phyloP scores from a whole-genome alignment of 2,113 vertebrate genomes.

The Rhizomys pruinosus region DNA sequence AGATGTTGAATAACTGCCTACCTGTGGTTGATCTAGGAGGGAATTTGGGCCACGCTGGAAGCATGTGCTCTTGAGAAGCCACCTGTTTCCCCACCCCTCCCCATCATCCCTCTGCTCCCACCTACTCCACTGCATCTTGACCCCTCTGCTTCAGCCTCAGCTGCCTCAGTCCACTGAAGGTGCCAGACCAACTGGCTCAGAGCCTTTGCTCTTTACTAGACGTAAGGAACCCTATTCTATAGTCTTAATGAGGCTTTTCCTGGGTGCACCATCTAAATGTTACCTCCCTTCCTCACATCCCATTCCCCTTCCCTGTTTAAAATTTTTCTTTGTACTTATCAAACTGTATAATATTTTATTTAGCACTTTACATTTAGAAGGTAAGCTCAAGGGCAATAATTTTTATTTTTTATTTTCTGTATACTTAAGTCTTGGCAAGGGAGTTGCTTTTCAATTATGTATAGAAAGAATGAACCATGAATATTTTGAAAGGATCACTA shows the following conservation, averaged over 20 bases:
- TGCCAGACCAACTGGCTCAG: not conserved
- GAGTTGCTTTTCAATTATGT: conserved; percentile 10
- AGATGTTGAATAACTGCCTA: not conserved
- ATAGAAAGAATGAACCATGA: conserved; percentile 4
- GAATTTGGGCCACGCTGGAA: not conserved
- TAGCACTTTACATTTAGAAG: not conserved
- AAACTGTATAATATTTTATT: conserved; percentile 8
- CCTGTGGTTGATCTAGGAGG: not conserved
- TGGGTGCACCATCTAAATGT: not conserved
- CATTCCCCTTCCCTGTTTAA: not conserved
- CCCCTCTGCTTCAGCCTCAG: not conserved
- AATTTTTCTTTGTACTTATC: not conserved
- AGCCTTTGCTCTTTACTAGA: not conserved
- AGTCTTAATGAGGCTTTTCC: not conserved
- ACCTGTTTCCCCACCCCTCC: not conserved
- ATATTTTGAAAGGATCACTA: not conserved
- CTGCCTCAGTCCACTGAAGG: not conserved
- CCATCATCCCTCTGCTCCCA: not conserved
- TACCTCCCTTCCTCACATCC: not conserved
- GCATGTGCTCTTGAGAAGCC: not conserved
- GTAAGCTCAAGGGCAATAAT: not conserved
- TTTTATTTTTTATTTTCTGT: not conserved
- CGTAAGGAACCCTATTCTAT: not conserved
- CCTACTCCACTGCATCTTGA: not conserved
- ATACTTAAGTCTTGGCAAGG: not conserved